Evolutionary conservation across 2,888 invertebrate species (phyloP).

Genomic region (Rhogogaster chlorosoma): DNA sequence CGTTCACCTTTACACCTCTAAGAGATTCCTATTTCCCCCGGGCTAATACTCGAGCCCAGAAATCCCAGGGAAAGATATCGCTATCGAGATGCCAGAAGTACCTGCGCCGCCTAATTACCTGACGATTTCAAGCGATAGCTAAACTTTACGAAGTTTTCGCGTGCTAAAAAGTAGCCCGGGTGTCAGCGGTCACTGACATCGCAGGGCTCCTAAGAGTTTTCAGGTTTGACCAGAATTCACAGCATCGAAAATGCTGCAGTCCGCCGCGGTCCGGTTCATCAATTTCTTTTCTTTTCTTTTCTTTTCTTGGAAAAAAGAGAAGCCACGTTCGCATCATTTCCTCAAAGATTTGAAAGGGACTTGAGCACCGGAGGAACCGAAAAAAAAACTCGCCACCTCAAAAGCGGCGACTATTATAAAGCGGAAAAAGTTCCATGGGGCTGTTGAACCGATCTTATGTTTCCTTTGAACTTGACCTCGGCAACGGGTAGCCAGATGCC

Average conservation of each 20-base stretch:
- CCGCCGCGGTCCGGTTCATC: conserved; percentile 8
- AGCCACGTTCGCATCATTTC: not conserved
- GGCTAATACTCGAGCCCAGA: not conserved
- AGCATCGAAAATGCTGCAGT: conserved; percentile 59
- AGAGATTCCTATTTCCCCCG: conserved; percentile 11
- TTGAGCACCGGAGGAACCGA: not conserved
- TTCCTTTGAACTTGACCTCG: conserved; percentile 46
- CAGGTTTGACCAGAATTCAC: conserved; percentile 74
- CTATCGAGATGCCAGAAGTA: not conserved
- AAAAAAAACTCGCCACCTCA: not conserved
- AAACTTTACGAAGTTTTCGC: conserved; percentile 57
- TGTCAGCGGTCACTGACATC: conserved; percentile 70
- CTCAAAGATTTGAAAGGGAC: not conserved
- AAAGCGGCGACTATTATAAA: not conserved
- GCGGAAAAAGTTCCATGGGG: conserved; percentile 5
- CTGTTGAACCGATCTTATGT: conserved; percentile 28
- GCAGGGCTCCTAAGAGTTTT: conserved; percentile 60
- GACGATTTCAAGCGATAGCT: conserved; percentile 57
- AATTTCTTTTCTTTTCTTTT: conserved; percentile 9
- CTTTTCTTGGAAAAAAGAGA: not conserved
- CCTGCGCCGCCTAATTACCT: not conserved
- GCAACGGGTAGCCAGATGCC: conserved; percentile 23
- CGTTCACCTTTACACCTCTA: conserved; percentile 66
- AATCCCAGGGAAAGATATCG: conserved; percentile 7
- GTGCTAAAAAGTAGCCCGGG: conserved; percentile 35